Evolutionary conservation across 30 jellyfish, hydroid and myxozoan species (phyloP).

Genomic region (Hydractinia echinata): DNA sequence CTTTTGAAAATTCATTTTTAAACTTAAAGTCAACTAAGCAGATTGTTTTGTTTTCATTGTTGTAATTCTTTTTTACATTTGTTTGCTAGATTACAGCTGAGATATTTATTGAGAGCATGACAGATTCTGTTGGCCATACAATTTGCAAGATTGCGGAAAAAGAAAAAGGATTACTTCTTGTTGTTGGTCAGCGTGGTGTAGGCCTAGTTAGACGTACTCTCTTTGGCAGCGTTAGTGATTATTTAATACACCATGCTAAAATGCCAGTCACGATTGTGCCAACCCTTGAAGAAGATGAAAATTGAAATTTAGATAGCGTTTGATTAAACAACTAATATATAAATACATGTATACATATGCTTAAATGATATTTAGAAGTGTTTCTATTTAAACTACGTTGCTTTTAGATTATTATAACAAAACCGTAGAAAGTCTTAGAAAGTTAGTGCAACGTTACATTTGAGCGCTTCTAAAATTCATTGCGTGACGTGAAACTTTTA

Average conservation of each 20-base stretch:
- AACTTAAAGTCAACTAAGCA: not conserved
- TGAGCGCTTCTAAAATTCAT: no score
- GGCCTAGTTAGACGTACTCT: slow-evolving; percentile 78
- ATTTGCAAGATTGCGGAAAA: slow-evolving; percentile 60
- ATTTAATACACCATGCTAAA: slow-evolving; percentile 72
- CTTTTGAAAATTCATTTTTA: no score
- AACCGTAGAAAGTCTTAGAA: no score
- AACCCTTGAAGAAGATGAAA: slow-evolving; percentile 10
- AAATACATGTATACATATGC: no score
- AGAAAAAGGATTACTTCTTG: slow-evolving; percentile 49
- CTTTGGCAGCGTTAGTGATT: slow-evolving; percentile 90
- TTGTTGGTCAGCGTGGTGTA: slow-evolving; percentile 42
- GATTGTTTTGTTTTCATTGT: not conserved
- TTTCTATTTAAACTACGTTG: no score
- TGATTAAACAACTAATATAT: no score
- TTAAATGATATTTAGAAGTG: no score
- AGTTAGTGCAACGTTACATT: no score
- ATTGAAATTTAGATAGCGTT: no score
- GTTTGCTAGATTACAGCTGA: not conserved
- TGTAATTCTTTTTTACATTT: not conserved
- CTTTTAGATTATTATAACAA: no score
- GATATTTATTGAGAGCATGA: not conserved
- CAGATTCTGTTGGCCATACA: slow-evolving; percentile 66
- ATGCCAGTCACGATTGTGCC: slow-evolving; percentile 86
- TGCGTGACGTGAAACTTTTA: no score